Evolutionary conservation across 2,888 invertebrate genomes (phyloP), one percentile per base, ranked within the genome.

Genomic region (Coenonympha arcania): DNA sequence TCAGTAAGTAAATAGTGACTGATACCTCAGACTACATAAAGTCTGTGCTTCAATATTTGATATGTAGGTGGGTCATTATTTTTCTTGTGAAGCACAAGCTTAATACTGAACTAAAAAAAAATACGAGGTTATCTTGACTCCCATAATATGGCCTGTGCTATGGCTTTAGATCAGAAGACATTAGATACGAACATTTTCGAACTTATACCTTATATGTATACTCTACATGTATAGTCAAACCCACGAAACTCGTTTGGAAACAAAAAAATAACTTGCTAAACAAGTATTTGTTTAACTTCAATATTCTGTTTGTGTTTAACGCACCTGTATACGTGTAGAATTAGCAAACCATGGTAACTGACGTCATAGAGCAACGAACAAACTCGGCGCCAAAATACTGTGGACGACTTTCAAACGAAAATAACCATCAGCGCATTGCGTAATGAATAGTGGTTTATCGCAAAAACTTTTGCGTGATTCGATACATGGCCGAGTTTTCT

Each of bases 401-500:
- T 44, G 48, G 43, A 36, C 52, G 56, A 55, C 61, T 59, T 62
- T 62, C 60, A 59, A 58, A 60, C 54, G 34, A 62, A 53, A 62
- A 60, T 62, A 61, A 63, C 62, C 65, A 64, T 65, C 60, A 57
- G 42, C 45, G 33, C 16, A 37, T 63, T 61, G 54, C 60, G 58
- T 57, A 62, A 62, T 48, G 19, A 16, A 47, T 48, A 36, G 37
- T 24, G 33, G 37, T 45, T 37, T 28, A 51, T 48, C 40, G 48
- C 40, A 48, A 52, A 52, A 31, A 50, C 45, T 33, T 20, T 53
- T 20, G 39, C 20, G 42, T 46, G 48, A 48, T 53, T 41, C 11
- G 6, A 20, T 4, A 37, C 22, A 26, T 44, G 31, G 19, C 50
- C 40, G 15, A 46, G 28, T 31, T 44, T 44, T 34, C 44, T 19